A percentile compares a stretch with the other conserved stretches of the same genome.
phyloP scores from a whole-genome alignment of 2,797 vertebrate genomes.

The Falco concolor region DNA sequence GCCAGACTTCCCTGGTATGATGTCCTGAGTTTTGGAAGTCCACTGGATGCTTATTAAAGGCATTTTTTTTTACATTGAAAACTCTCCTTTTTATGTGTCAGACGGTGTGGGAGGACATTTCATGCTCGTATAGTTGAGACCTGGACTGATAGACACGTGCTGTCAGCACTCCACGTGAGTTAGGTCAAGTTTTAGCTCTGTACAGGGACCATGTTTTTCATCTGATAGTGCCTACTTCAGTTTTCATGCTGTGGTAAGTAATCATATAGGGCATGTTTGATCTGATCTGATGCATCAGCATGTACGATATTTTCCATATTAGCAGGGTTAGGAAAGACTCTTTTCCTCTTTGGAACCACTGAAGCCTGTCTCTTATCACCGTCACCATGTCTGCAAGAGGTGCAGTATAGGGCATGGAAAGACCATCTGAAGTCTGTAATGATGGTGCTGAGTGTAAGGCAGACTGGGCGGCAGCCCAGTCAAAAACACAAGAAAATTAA shows the following conservation, averaged over 20 bases:
- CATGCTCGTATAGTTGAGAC: background rate
- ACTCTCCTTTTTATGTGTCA: background rate
- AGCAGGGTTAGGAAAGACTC: background rate
- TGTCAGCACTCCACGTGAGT: background rate
- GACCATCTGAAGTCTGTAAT: background rate
- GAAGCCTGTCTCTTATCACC: background rate
- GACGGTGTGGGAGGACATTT: background rate
- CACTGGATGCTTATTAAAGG: background rate
- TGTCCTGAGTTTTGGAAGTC: background rate
- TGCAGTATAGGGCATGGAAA: background rate
- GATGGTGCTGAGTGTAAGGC: background rate
- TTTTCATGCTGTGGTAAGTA: background rate
- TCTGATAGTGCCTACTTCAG: background rate
- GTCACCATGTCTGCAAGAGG: background rate
- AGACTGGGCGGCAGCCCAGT: background rate
- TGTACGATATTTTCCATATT: background rate
- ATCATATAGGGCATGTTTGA: background rate
- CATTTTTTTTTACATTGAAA: background rate
- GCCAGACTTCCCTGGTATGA: background rate
- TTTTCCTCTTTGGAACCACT: background rate
- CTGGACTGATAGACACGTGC: background rate
- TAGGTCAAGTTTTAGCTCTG: slow-evolving; percentile 25
- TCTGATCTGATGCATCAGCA: background rate
- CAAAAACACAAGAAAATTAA: background rate
- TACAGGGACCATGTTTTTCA: background rate